A percentile compares a stretch with the other conserved stretches of the same genome.
phyloP scores from a whole-genome alignment of 2,797 vertebrate genomes.

The Kryptopterus vitreolus region DNA sequence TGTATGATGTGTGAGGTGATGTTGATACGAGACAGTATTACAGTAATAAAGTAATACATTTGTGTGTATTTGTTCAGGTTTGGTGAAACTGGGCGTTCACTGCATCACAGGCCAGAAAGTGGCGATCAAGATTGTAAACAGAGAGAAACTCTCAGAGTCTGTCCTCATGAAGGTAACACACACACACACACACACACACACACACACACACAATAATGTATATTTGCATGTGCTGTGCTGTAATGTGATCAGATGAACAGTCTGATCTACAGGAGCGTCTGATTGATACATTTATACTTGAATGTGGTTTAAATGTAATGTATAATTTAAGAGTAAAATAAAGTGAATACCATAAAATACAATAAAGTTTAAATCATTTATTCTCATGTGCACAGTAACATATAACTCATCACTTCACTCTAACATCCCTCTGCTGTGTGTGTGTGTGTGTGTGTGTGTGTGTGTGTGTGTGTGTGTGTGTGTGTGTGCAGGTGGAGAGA shows the following conservation, averaged over 20 bases:
- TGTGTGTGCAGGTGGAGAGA: conserved; percentile 83
- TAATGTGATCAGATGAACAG: too few species aligned
- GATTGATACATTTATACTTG: too few species aligned
- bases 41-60: too few species aligned
- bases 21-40: too few species aligned
- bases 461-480: conserved; percentile 14
- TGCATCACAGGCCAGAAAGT: conserved; percentile 92
- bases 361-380: too few species aligned
- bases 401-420: too few species aligned
- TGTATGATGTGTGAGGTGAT: neutral
- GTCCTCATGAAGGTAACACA: conserved; percentile 88
- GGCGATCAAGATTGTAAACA: conserved; percentile 92
- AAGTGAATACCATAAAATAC: too few species aligned
- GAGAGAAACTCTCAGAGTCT: conserved; percentile 90
- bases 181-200: neutral
- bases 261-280: too few species aligned
- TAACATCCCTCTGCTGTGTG: neutral
- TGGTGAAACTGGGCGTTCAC: conserved; percentile 90
- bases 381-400: too few species aligned
- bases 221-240: too few species aligned
- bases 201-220: neutral
- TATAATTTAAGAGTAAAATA: too few species aligned
- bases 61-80: conserved; percentile 66
- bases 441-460: neutral
- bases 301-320: too few species aligned